These are phyloP conservation scores for Melanargia galathea DNA, from an alignment of 2,888 invertebrate species.

Conservation along the genomic window DNA sequence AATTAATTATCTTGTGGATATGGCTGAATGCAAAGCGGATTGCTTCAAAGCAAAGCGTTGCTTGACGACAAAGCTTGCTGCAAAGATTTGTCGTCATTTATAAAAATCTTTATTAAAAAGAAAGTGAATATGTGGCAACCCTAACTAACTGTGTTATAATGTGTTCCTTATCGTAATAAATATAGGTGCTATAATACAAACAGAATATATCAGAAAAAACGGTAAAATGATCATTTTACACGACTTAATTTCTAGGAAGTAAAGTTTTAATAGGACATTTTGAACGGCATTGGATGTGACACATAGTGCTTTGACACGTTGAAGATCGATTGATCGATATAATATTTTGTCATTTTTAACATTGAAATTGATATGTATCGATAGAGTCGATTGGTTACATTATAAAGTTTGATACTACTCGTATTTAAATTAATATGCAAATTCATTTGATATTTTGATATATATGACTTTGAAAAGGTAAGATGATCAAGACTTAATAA, in stretches of 20 bases:
- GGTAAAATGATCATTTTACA: slow-evolving; percentile 36
- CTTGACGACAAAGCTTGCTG: no score
- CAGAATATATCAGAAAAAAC: slow-evolving; percentile 1
- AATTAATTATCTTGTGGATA: no score
- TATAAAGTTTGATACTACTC: neutral
- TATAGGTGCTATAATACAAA: slow-evolving; percentile 19
- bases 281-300: neutral
- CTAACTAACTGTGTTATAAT: neutral
- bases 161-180: slow-evolving; percentile 11
- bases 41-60: no score
- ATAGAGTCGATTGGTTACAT: neutral
- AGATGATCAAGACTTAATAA: no score
- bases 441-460: neutral
- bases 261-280: slow-evolving; percentile 16
- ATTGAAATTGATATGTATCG: neutral
- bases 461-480: no score
- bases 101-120: neutral
- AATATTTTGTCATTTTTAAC: neutral
- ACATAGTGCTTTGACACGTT: slow-evolving; percentile 27
- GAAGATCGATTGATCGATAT: slow-evolving; percentile 44
- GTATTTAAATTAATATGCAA: no score
- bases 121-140: neutral
- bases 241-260: slow-evolving; percentile 62
- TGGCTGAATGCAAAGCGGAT: no score
- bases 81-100: no score